Conservation (phyloP, 2,888 invertebrate species). For the Dermolepida albohirtum region DNA sequence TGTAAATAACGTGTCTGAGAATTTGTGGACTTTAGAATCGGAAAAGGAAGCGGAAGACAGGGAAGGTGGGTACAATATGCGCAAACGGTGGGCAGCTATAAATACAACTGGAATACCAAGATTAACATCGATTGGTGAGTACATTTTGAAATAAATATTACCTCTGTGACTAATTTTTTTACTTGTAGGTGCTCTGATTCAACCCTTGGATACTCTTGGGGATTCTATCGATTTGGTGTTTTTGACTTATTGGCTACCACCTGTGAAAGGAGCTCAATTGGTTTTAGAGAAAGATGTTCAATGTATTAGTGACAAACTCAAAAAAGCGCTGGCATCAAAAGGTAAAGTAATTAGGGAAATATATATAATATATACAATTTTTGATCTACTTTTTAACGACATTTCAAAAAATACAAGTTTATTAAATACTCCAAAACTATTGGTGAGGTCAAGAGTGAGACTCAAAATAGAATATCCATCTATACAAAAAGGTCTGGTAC, state of each 20-base stretch:
- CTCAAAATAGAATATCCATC: too few relatives aligned
- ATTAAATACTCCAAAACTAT: too few relatives aligned
- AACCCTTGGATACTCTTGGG: conserved; percentile 57
- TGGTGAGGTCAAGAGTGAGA: too few relatives aligned
- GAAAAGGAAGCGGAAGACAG: conserved; percentile 68
- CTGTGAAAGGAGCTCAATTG: conserved; percentile 69
- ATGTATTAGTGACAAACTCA: conserved; percentile 71
- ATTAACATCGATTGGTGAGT: conserved; percentile 62
- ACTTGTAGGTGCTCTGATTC: conserved; percentile 56
- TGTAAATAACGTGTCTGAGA: conserved; percentile 57
- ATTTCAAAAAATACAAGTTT: too few relatives aligned
- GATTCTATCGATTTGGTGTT: conserved; percentile 75
- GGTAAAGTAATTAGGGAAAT: conserved; percentile 48
- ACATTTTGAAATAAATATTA: background rate
- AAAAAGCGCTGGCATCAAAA: conserved; percentile 50
- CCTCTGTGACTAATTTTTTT: conserved; percentile 8
- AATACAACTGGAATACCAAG: conserved; percentile 53
- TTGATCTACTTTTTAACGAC: too few relatives aligned
- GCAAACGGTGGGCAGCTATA: conserved; percentile 54
- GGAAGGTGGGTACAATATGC: conserved; percentile 58
- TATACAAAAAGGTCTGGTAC: too few relatives aligned
- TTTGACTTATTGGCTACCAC: conserved; percentile 80
- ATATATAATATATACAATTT: too few relatives aligned
- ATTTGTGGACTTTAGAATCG: conserved; percentile 70
- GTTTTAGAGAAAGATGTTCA: conserved; percentile 73